Evolutionary conservation across 2,888 invertebrate species (phyloP).

Genomic region (Pycnomerus fuliginosus): DNA sequence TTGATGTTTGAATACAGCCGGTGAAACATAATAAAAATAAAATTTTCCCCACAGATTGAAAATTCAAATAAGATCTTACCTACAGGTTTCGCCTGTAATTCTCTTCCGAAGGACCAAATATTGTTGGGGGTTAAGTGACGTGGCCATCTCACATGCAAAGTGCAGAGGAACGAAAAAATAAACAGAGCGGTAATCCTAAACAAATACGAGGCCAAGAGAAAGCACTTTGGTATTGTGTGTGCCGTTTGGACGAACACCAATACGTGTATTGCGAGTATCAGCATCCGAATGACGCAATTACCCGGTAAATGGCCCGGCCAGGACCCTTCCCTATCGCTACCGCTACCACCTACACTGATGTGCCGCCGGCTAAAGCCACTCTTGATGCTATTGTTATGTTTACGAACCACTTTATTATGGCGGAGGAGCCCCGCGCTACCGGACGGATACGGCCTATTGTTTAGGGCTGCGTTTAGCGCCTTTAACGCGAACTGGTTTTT

Average conservation of each 20-base stretch:
- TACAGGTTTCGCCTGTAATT: conserved; percentile 13
- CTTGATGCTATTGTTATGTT: conserved; percentile 33
- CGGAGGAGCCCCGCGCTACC: too few species aligned
- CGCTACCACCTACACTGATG: conserved; percentile 22
- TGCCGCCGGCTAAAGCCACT: conserved; percentile 28
- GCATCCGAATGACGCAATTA: conserved; percentile 55
- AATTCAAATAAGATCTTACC: conserved; percentile 5
- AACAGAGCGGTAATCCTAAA: conserved; percentile 46
- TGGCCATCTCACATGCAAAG: conserved; percentile 31
- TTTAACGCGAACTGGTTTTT: too few species aligned
- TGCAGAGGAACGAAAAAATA: conserved; percentile 28
- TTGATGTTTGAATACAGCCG: conserved; percentile 28
- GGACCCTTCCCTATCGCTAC: conserved; percentile 23
- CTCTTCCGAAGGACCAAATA: conserved; percentile 14
- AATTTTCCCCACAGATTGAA: conserved; percentile 10
- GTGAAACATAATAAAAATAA: conserved; percentile 4
- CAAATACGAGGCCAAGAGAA: conserved; percentile 48
- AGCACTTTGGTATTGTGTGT: conserved; percentile 44
- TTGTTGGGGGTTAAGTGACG: conserved; percentile 25
- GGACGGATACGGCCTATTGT: too few species aligned
- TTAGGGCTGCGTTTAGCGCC: too few species aligned
- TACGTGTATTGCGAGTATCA: conserved; percentile 52
- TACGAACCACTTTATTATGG: conserved; percentile 34
- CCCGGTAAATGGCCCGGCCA: conserved; percentile 47
- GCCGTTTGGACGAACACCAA: conserved; percentile 48